Evolutionary conservation across 2,113 vertebrate genomes (phyloP), one percentile per base, ranked within the genome.

Genomic region (Meles meles): DNA sequence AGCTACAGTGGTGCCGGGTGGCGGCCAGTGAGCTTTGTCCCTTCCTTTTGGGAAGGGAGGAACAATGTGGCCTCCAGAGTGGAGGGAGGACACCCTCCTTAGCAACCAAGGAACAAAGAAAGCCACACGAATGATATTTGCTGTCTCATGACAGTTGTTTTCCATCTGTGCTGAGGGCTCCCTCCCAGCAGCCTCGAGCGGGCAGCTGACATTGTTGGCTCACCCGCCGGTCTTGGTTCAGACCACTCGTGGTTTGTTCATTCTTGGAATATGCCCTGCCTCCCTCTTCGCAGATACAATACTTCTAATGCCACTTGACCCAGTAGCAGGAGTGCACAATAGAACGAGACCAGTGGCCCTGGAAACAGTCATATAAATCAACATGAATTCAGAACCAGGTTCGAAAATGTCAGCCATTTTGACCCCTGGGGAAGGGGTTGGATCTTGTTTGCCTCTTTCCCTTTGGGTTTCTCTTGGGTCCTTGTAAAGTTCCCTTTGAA

Each of bases 41-140:
- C 34, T 93, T 89, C 67, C 49, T 8, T 72, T 39, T n/a, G 63
- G 72, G 74, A 89, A 90, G 29, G 55, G n/a, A 79, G n/a, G 25
- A 81, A 74, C 49, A 65, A 82, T 72, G 82, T 88, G 92, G 55
- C 25, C 84, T 93, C 29, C 85, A 88, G 88, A 90, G 76, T 29
- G 42, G 69, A 85, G 44, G 49, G 57, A 86, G 17, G 39, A 97
- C 4, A 4, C 21, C 55, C 13, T 61, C 74, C n/a, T 82, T 72
- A 93, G 83, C 59, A 82, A 39, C 63, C 83, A 31, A 61, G 44
- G 89, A 93, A 94, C 90, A 95, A 94, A 93, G 65, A 14, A 69
- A 93, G 57, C 86, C 81, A 44, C 63, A 44, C 4, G 34, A 39
- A 88, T 59, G 82, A 94, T 96, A 77, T 85, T 90, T 93, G 77